phyloP scores from a whole-genome alignment of 2,888 invertebrate species.

The Automeris io region DNA sequence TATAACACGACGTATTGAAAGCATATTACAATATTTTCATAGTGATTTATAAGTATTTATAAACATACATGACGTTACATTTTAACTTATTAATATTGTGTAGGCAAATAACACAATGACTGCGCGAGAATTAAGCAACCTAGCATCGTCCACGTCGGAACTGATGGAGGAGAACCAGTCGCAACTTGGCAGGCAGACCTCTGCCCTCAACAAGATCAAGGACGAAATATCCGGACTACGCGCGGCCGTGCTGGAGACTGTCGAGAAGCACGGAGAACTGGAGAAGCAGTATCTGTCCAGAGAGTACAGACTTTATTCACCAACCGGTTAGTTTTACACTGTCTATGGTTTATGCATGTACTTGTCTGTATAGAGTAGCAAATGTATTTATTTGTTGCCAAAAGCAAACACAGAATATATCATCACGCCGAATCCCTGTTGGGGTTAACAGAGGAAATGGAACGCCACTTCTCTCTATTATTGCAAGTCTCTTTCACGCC shows the following conservation, averaged over 20 bases:
- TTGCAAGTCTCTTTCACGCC: too few species aligned
- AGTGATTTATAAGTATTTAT: too few species aligned
- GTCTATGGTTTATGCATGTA: too few species aligned
- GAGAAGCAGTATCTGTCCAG: slow-evolving; percentile 40
- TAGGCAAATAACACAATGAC: slow-evolving; percentile 24
- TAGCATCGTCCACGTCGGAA: slow-evolving; percentile 10
- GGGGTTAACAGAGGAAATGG: too few species aligned
- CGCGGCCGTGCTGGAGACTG: slow-evolving; percentile 13
- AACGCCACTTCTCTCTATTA: too few species aligned
- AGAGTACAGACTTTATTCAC: slow-evolving; percentile 53
- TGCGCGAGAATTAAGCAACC: slow-evolving; percentile 11
- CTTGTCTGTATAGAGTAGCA: too few species aligned
- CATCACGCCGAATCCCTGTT: too few species aligned
- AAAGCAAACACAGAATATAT: too few species aligned
- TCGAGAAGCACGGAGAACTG: slow-evolving; percentile 24
- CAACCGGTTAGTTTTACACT: slow-evolving; percentile 54
- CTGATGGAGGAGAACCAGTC: not conserved
- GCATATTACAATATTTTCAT: too few species aligned
- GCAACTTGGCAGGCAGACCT: not conserved
- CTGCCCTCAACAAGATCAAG: slow-evolving; percentile 6
- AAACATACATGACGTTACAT: too few species aligned
- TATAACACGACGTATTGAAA: too few species aligned
- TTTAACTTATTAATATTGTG: not conserved
- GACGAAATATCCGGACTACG: slow-evolving; percentile 9
- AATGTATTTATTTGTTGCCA: too few species aligned